A percentile compares a stretch with the other conserved stretches of the same genome.
phyloP scores from a whole-genome alignment of 1,140 invertebrate genomes.

The Semibalanus balanoides region DNA sequence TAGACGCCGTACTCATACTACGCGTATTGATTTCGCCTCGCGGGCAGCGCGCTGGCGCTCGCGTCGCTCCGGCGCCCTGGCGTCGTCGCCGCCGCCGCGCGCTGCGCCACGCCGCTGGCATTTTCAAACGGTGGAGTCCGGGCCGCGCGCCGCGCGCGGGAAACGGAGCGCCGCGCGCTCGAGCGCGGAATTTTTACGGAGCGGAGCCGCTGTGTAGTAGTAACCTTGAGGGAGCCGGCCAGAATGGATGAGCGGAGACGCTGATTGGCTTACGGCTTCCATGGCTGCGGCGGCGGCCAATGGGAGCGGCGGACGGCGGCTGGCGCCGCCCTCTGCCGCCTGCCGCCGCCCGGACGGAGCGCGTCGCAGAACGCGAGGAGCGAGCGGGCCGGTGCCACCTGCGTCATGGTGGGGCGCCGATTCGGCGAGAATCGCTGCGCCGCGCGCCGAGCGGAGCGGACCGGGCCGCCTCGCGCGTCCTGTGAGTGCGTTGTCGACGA shows the following conservation, averaged over 20 bases:
- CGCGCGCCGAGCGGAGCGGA: no score
- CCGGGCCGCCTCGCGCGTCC: no score
- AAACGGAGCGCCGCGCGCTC: not conserved
- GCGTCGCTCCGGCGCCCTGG: no score
- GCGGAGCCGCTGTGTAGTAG: not conserved
- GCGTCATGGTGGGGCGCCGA: not conserved
- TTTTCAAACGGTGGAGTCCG: not conserved
- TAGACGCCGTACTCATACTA: not conserved
- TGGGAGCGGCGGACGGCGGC: not conserved
- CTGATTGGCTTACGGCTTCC: not conserved
- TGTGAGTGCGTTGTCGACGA: no score
- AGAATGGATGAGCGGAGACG: not conserved
- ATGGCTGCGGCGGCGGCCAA: not conserved
- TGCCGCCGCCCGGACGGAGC: no score
- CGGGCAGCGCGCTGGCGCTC: no score
- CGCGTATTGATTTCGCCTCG: not conserved
- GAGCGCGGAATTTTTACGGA: not conserved
- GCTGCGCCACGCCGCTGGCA: not conserved
- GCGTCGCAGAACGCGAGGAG: not conserved
- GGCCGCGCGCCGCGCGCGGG: no score
- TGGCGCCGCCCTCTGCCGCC: not conserved
- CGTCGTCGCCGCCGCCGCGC: no score
- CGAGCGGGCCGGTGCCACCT: no score
- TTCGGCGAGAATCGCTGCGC: no score
- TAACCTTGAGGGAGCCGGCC: not conserved